Conservation (phyloP, 37 sponge, comb jelly and placozoan genomes). For the Amphimedon queenslandica region DNA sequence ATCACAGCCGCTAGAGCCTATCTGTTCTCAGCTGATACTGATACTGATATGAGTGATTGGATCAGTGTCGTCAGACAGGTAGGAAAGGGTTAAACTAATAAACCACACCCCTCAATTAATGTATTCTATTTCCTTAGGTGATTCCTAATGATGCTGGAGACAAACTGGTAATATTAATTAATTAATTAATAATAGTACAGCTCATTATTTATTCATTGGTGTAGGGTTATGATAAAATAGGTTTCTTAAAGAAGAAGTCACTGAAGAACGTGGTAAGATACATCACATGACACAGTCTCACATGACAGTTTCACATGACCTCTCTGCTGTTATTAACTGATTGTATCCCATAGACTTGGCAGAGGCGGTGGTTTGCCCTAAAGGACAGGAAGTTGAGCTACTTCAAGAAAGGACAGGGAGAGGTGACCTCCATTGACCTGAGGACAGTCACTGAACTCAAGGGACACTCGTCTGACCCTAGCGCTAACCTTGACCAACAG, state of each 20-base stretch:
- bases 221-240: slow-evolving; percentile 75
- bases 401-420: slow-evolving; percentile 60
- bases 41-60: slow-evolving; percentile 54
- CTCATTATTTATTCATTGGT: no score
- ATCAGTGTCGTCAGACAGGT: slow-evolving; percentile 19
- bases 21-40: slow-evolving; percentile 61
- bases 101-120: neutral
- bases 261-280: slow-evolving; percentile 20
- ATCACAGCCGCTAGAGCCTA: slow-evolving; percentile 62
- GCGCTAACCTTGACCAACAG: slow-evolving; percentile 34
- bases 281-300: neutral
- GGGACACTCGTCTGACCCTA: slow-evolving; percentile 44
- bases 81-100: neutral
- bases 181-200: no score
- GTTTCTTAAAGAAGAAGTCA: slow-evolving; percentile 57
- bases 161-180: slow-evolving; percentile 31
- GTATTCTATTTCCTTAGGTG: slow-evolving; percentile 18
- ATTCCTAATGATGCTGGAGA: slow-evolving; percentile 58
- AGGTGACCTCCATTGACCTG: slow-evolving; percentile 56
- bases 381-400: slow-evolving; percentile 51
- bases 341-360: slow-evolving; percentile 26
- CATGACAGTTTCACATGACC: neutral
- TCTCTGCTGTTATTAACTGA: neutral
- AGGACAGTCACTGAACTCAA: slow-evolving; percentile 54
- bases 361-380: slow-evolving; percentile 73